These are phyloP conservation scores for Agrenia bidenticulata DNA, from an alignment of 2,888 invertebrate genomes.

Conservation along the genomic window DNA sequence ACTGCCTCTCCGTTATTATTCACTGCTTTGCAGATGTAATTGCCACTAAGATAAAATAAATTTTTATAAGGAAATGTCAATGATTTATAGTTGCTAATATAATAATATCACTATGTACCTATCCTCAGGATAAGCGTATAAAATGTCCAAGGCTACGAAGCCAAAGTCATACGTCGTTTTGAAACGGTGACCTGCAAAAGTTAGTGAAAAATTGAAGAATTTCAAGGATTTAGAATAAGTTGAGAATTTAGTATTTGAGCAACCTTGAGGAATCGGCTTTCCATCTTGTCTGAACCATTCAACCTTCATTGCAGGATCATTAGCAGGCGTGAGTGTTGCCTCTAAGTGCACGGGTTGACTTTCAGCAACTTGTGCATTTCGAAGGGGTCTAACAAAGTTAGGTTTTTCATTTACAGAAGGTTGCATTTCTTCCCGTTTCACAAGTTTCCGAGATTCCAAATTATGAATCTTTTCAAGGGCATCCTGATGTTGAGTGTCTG, in stretches of 20 bases:
- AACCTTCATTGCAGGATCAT: slow-evolving; percentile 97
- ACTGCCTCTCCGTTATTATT: slow-evolving; percentile 95
- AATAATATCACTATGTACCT: slow-evolving; percentile 54
- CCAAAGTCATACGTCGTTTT: slow-evolving; percentile 97
- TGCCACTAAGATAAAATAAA: slow-evolving; percentile 71
- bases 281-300: slow-evolving; percentile 95
- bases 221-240: not conserved
- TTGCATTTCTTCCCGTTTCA: slow-evolving; percentile 17
- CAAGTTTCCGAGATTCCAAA: slow-evolving; percentile 63
- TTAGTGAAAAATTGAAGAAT: not conserved
- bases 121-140: slow-evolving; percentile 96
- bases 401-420: slow-evolving; percentile 77
- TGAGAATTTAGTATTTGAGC: too few species aligned
- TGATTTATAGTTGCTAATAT: too few species aligned
- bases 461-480: slow-evolving; percentile 88
- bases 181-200: slow-evolving; percentile 80
- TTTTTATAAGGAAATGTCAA: slow-evolving; percentile 54
- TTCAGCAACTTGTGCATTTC: slow-evolving; percentile 80
- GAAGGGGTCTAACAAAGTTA: slow-evolving; percentile 83
- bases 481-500: slow-evolving; percentile 87
- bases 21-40: slow-evolving; percentile 93
- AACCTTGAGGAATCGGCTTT: slow-evolving; percentile 80
- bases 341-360: slow-evolving; percentile 87
- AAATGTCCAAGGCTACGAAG: slow-evolving; percentile 91
- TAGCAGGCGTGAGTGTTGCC: slow-evolving; percentile 92